Evolutionary conservation across 2,797 vertebrate genomes (phyloP).

Genomic region (Alfaro cultratus): DNA sequence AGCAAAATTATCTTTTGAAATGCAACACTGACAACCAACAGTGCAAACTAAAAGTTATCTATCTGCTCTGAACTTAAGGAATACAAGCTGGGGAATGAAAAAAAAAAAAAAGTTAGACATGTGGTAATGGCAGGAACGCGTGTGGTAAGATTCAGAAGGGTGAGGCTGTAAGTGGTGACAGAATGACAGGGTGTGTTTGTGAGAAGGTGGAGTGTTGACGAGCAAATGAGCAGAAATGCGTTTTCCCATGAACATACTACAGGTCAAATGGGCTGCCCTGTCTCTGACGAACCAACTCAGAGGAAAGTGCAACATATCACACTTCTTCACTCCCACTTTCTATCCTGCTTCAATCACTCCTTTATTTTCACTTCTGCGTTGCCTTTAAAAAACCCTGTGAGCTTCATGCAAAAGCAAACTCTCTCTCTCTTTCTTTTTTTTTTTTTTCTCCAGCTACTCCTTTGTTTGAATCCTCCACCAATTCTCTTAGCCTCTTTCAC

Average conservation of each 20-base stretch:
- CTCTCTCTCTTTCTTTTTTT: conserved; percentile 1
- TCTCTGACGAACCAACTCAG: conserved; percentile 53
- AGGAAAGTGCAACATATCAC: conserved; percentile 63
- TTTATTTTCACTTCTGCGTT: conserved; percentile 11
- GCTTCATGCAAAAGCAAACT: conserved; percentile 30
- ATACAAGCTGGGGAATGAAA: not conserved
- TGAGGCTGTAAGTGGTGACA: conserved; percentile 49
- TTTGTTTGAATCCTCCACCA: conserved; percentile 51
- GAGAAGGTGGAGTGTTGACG: conserved; percentile 21
- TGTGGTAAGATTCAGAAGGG: conserved; percentile 12
- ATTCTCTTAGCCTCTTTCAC: conserved; percentile 46
- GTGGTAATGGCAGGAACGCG: not conserved
- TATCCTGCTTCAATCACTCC: conserved; percentile 14
- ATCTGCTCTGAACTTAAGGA: not conserved
- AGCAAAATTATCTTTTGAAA: conserved; percentile 1
- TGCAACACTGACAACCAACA: not conserved
- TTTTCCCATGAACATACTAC: conserved; percentile 61
- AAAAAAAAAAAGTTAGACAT: conserved; percentile 3
- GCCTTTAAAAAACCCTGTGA: not conserved
- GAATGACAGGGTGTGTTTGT: conserved; percentile 64
- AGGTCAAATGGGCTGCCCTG: conserved; percentile 36
- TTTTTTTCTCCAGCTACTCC: conserved; percentile 25
- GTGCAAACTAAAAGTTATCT: not conserved
- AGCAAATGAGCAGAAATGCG: conserved; percentile 41
- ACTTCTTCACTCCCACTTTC: conserved; percentile 48